phyloP scores from a whole-genome alignment of 2,113 vertebrate genomes.

The Chionodraco myersi region DNA sequence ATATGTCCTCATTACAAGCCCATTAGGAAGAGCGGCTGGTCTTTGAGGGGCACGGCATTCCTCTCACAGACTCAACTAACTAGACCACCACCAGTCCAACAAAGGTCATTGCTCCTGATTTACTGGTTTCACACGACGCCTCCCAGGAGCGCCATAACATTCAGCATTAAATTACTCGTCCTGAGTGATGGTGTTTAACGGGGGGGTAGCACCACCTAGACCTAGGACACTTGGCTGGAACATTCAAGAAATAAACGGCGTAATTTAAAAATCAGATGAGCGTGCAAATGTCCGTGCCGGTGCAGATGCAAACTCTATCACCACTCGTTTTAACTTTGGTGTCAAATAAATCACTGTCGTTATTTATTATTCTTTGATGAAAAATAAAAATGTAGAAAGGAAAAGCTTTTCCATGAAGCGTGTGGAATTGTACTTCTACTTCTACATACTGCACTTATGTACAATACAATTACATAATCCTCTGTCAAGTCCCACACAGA shows the following conservation, averaged over 20 bases:
- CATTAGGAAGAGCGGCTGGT: slow-evolving; percentile 59
- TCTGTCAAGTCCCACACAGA: slow-evolving; percentile 7
- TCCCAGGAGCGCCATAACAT: slow-evolving; percentile 73
- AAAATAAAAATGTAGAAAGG: slow-evolving; percentile 41
- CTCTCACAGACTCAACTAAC: slow-evolving; percentile 59
- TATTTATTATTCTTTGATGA: slow-evolving; percentile 1
- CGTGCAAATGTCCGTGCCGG: slow-evolving; percentile 19
- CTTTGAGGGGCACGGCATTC: slow-evolving; percentile 71
- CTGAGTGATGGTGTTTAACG: slow-evolving; percentile 70
- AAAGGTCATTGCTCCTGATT: slow-evolving; percentile 75
- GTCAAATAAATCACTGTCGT: slow-evolving; percentile 19
- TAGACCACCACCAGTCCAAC: slow-evolving; percentile 65
- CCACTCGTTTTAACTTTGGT: slow-evolving; percentile 23
- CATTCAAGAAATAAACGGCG: slow-evolving; percentile 56
- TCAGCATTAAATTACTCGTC: slow-evolving; percentile 72
- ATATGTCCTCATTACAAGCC: slow-evolving; percentile 64
- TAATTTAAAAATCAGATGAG: slow-evolving; percentile 62
- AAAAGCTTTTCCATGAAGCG: slow-evolving; percentile 22
- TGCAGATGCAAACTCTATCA: slow-evolving; percentile 53
- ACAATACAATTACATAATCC: not conserved
- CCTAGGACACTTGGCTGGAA: slow-evolving; percentile 56
- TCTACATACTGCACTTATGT: not conserved
- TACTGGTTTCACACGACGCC: slow-evolving; percentile 71
- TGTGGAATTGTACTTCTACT: not conserved
- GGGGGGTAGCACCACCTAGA: slow-evolving; percentile 55